Conservation (phyloP, 2,113 vertebrate genomes). For the Chamaea fasciata region DNA sequence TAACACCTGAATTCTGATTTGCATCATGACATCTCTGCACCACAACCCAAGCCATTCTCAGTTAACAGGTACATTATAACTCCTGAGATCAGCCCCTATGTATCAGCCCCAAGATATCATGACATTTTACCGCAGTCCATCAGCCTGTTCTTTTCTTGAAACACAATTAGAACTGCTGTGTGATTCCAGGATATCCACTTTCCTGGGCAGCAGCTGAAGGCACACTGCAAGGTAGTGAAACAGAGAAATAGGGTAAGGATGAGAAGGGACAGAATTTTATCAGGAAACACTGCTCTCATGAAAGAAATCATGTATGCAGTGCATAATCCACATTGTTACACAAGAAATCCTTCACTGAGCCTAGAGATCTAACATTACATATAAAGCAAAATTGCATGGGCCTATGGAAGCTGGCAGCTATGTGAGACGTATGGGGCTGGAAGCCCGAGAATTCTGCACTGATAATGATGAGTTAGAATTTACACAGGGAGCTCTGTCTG, state of each 20-base stretch:
- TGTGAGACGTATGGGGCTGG: neutral
- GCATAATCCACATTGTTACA: neutral
- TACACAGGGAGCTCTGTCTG: neutral
- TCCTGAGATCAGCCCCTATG: neutral
- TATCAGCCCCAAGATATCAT: neutral
- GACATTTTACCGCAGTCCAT: neutral
- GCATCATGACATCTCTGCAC: neutral
- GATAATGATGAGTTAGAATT: neutral
- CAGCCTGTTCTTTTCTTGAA: neutral
- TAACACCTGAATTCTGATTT: neutral
- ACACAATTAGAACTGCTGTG: neutral
- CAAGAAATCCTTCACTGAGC: neutral
- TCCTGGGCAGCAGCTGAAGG: neutral
- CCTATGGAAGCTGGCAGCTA: neutral
- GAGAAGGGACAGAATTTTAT: neutral
- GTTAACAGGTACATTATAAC: neutral
- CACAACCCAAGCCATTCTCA: neutral
- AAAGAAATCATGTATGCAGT: neutral
- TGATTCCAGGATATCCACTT: neutral
- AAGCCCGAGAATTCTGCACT: neutral
- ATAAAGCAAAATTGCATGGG: neutral
- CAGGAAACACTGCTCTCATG: neutral
- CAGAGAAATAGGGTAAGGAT: neutral
- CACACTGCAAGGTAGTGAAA: neutral
- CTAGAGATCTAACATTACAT: neutral